phyloP scores from a whole-genome alignment of 2,888 invertebrate genomes.

The Eutolmus rufibarbis region DNA sequence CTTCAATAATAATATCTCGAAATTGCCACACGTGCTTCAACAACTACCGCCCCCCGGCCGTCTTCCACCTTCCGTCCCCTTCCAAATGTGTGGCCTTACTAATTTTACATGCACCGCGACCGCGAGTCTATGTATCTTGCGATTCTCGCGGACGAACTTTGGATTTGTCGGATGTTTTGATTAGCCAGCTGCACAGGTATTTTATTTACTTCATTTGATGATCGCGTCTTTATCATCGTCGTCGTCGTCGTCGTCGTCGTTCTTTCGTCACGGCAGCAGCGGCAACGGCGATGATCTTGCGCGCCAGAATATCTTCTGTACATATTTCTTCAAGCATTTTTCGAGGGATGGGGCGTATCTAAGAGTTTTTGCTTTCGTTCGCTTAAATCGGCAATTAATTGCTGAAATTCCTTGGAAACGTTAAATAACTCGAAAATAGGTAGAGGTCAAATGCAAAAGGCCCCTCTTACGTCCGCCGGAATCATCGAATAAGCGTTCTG shows the following conservation, averaged over 20 bases:
- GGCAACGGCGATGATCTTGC: neutral
- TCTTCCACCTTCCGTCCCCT: neutral
- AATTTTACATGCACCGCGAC: neutral
- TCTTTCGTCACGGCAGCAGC: neutral
- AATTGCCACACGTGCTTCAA: neutral
- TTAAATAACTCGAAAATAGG: slow-evolving; percentile 20
- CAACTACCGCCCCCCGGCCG: neutral
- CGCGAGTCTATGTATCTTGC: neutral
- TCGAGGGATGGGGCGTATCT: neutral
- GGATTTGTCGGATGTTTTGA: neutral
- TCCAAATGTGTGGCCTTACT: neutral
- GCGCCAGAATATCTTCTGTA: neutral
- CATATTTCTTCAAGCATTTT: neutral
- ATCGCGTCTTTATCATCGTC: neutral
- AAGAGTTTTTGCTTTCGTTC: neutral
- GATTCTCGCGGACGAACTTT: neutral
- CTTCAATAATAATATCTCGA: neutral
- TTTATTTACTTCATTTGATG: neutral
- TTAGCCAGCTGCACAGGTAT: neutral
- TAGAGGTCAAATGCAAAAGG: slow-evolving; percentile 10
- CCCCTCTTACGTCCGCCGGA: neutral
- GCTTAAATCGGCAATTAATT: neutral
- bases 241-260: neutral
- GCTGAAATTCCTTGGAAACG: slow-evolving; percentile 21
- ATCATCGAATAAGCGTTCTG: neutral